A percentile compares a stretch with the other conserved stretches of the same genome.
Evolutionary conservation across 1,140 invertebrate species (phyloP).

Genomic region (Bombus superbus): DNA sequence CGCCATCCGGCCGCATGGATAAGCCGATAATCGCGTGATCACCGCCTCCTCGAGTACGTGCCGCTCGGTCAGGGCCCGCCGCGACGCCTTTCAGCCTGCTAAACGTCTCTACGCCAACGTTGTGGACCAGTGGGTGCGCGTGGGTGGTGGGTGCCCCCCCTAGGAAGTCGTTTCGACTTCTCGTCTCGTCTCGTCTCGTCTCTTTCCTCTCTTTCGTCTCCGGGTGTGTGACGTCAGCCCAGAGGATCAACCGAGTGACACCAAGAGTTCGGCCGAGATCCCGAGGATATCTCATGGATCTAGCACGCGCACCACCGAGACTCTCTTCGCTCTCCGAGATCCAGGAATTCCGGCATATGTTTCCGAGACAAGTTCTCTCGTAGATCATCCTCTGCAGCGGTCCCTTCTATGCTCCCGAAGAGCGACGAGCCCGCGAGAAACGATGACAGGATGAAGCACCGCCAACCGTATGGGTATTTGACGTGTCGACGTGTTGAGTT

Average conservation of each 20-base stretch:
- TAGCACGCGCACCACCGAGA: background rate
- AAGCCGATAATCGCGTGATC: conserved; percentile 73
- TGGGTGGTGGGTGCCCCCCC: conserved; percentile 56
- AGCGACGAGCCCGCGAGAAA: background rate
- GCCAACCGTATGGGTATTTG: background rate
- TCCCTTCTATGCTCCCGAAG: background rate
- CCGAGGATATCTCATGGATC: conserved; percentile 21
- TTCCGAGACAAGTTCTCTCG: background rate
- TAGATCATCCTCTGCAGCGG: conserved; percentile 18
- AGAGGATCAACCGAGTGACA: background rate
- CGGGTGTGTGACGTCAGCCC: conserved; percentile 4
- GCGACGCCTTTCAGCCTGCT: conserved; percentile 17
- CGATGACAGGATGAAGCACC: background rate
- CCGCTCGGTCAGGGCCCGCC: background rate
- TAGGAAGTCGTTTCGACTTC: conserved; percentile 47
- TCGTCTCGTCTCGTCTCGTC: too few relatives aligned
- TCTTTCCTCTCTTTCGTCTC: background rate
- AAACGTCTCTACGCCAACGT: conserved; percentile 3
- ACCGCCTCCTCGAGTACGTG: conserved; percentile 8
- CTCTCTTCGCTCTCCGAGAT: background rate
- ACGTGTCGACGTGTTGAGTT: background rate
- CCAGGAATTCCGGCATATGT: background rate
- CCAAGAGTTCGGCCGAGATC: background rate
- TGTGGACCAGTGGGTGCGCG: conserved; percentile 52
- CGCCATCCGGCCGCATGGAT: conserved; percentile 74